Conservation (phyloP, 2,113 vertebrate genomes). For the Donacobius atricapilla region DNA sequence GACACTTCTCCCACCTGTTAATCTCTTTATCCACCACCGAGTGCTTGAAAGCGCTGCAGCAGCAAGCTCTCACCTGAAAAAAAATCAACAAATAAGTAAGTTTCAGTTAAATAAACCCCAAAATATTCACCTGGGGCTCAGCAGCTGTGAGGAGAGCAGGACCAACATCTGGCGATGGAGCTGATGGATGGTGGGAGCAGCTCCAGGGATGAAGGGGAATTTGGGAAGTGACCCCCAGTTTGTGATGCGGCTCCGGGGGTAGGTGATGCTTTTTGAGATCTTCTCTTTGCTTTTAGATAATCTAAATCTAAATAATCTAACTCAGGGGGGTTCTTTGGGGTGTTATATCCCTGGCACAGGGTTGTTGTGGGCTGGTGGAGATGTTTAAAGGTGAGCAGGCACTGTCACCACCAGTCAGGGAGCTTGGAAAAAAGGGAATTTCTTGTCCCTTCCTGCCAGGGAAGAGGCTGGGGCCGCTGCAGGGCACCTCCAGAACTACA, state of each 20-base stretch:
- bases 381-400: accelerated
- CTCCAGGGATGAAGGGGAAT: neutral
- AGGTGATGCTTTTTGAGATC: neutral
- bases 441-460: neutral
- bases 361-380: neutral
- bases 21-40: neutral
- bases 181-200: neutral
- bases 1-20: neutral
- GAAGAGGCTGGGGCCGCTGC: neutral
- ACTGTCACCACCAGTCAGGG: accelerated
- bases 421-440: accelerated
- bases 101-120: neutral
- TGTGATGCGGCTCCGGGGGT: neutral
- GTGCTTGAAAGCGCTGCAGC: neutral
- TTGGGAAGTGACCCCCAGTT: neutral
- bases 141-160: neutral
- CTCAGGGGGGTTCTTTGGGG: accelerated
- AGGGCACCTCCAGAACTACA: neutral
- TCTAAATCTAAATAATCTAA: neutral
- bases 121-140: neutral
- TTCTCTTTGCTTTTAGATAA: neutral
- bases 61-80: neutral
- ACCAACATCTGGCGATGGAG: accelerated
- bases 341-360: accelerated
- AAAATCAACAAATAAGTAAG: neutral